phyloP scores from a whole-genome alignment of 1,140 invertebrate species.

The Chymomyza costata region DNA sequence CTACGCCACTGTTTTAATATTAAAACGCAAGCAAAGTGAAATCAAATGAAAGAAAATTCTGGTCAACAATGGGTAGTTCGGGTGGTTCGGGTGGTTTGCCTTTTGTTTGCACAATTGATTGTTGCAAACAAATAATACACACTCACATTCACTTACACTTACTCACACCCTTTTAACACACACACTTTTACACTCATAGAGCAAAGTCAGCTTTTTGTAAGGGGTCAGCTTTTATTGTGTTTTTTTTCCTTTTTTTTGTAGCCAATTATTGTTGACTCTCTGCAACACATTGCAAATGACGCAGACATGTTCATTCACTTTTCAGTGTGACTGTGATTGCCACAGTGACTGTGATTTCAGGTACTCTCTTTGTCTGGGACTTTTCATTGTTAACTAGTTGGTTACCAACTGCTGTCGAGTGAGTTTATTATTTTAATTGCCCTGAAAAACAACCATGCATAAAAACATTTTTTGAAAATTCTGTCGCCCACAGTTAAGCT shows the following conservation, averaged over 20 bases:
- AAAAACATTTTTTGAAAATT: too few species aligned
- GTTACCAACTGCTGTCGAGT: constrained; percentile 12
- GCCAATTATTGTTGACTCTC: constrained; percentile 59
- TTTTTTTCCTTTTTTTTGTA: constrained; percentile 47
- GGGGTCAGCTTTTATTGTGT: too few species aligned
- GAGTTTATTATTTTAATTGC: constrained; percentile 29
- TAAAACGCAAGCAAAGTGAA: constrained; percentile 30
- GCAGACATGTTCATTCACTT: constrained; percentile 5
- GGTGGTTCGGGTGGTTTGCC: constrained; percentile 16
- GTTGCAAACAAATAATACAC: constrained; percentile 10
- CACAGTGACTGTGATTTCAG: too few species aligned
- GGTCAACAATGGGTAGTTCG: constrained; percentile 3
- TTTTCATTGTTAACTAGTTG: too few species aligned
- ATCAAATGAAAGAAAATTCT: constrained; percentile 21
- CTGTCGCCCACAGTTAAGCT: too few species aligned
- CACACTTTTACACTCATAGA: too few species aligned
- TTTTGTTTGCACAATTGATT: constrained; percentile 65
- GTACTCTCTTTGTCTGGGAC: too few species aligned
- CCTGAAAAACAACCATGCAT: too few species aligned
- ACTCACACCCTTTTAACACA: too few species aligned
- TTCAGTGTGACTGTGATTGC: constrained; percentile 13
- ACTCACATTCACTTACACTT: too few species aligned
- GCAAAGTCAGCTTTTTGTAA: too few species aligned
- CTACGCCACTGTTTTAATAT: too few species aligned
- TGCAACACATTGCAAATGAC: constrained; percentile 42